These are phyloP conservation scores for Cyanoderma ruficeps DNA, from an alignment of 2,113 vertebrate species.

Conservation along the genomic window DNA sequence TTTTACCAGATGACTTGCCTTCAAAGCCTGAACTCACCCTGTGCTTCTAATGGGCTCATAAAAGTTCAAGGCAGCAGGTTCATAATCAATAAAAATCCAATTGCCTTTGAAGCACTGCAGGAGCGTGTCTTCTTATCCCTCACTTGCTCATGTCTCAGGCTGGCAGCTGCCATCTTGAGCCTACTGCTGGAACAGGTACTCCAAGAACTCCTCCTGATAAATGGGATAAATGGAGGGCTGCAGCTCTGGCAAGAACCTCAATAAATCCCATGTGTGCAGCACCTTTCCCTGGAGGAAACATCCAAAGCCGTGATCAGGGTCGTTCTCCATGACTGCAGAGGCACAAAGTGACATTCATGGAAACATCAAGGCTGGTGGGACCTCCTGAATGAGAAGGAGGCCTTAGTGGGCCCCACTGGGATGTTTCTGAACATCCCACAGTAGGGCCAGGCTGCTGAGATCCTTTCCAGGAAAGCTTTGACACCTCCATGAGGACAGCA, in stretches of 20 bases:
- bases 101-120: not conserved
- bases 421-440: not conserved
- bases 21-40: not conserved
- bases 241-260: not conserved
- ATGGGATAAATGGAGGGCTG: not conserved
- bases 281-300: not conserved
- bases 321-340: fast-evolving
- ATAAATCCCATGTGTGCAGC: not conserved
- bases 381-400: not conserved
- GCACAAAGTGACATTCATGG: not conserved
- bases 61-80: conserved; percentile 1
- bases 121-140: not conserved
- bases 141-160: not conserved
- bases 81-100: not conserved
- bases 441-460: not conserved
- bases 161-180: not conserved
- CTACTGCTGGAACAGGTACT: not conserved
- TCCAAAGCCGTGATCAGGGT: fast-evolving
- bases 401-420: not conserved
- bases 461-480: not conserved
- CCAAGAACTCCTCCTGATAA: not conserved
- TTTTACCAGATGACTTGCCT: not conserved
- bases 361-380: not conserved
- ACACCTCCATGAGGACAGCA: not conserved
- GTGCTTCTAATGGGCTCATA: not conserved